A percentile compares a stretch with the other conserved stretches of the same genome.
These are phyloP conservation scores for Gallinago jamesoni DNA, from an alignment of 2,113 vertebrate species.

Conservation along the genomic window DNA sequence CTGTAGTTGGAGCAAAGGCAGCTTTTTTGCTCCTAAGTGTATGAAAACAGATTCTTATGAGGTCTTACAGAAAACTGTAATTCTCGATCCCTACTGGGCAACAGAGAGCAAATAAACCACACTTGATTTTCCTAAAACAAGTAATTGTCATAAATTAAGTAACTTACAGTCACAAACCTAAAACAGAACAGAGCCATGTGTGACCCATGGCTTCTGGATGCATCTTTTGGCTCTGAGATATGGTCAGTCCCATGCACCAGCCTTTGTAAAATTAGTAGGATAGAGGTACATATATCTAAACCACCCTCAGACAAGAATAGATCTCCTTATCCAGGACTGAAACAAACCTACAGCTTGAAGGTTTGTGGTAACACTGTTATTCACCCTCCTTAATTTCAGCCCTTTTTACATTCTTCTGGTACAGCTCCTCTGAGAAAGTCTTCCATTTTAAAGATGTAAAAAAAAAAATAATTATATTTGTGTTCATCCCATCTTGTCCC, in stretches of 20 bases:
- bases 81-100: neutral
- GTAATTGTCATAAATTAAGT: neutral
- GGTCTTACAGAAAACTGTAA: neutral
- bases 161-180: neutral
- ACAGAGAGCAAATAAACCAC: neutral
- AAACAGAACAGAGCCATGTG: neutral
- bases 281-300: neutral
- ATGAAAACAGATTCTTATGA: too few relatives aligned
- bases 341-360: neutral
- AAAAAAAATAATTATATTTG: neutral
- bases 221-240: neutral
- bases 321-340: neutral
- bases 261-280: neutral
- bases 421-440: neutral
- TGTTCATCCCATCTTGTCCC: neutral
- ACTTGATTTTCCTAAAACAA: neutral
- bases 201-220: neutral
- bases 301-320: neutral
- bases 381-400: neutral
- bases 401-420: neutral
- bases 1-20: neutral
- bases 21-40: neutral
- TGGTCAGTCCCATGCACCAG: neutral
- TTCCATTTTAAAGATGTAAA: slow-evolving; percentile 15
- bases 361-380: neutral